Base-by-base conservation (phyloP, 2,797 vertebrate species). In the Rhodeus uyekii region DNA sequence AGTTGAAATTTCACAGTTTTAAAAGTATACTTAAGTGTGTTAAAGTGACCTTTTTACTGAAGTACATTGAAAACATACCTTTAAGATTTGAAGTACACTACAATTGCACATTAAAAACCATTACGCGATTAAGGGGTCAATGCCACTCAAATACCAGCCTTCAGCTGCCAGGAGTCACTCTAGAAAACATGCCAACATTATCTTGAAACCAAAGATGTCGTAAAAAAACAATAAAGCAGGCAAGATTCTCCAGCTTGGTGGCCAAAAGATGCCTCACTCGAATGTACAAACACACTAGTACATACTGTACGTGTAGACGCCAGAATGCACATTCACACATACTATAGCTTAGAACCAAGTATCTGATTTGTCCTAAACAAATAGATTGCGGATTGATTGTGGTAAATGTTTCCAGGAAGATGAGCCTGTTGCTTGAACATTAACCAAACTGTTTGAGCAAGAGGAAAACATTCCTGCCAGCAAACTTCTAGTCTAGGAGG, bases 151-250 rank as follows among this genome's bases (percentile, higher is more conserved):
- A n/a, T n/a, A n/a, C 39, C 39, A 63, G 39, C 27, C 19, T 44
- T 19, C 13, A 36, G 8, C 39, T 63, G 39, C 12, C 29, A 34
- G n/a, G 36, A 75, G 34, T 75, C 14, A 22, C 16, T 63, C 2
- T 36, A 76, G 16, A 76, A 76, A 60, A 61, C 74, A 77, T 63
- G 27, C 27, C 81, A 68, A 80, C 78, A 88, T 92, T 89, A 87
- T 87, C 86, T 86, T 87, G 72, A 84, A 89, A 84, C 84, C 82
- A 53, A 78, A 88, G 85, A 87, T 89, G 87, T 85, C 84, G 85
- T 69, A 78, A 85, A 86, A 22, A 86, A 89, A 90, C 80, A 90
- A 90, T 83, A 89, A 44, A 76, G 86, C 86, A 84, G 74, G 82
- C 88, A 80, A 58, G 10, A 10, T 14, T 27, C n/a, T 24, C 36